These are phyloP conservation scores for Halichoerus grypus DNA, from an alignment of 2,113 vertebrate species.

Conservation along the genomic window DNA sequence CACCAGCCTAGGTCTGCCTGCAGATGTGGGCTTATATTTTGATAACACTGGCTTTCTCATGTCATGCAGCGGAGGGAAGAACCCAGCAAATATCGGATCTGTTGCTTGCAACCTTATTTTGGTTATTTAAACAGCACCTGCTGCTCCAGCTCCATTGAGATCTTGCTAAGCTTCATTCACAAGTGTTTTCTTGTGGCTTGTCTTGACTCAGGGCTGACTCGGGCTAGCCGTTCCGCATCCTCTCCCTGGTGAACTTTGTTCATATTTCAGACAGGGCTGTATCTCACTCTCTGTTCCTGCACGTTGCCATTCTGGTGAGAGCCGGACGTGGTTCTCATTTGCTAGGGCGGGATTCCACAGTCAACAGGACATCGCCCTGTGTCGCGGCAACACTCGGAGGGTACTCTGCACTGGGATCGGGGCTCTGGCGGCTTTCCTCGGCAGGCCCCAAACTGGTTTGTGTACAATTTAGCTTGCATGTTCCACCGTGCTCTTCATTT, in stretches of 20 bases:
- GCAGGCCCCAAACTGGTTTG: conserved; percentile 34
- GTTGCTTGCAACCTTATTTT: conserved; percentile 58
- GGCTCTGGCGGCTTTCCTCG: conserved; percentile 54
- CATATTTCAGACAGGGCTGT: not conserved
- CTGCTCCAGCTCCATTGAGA: conserved; percentile 18
- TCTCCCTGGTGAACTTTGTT: not conserved
- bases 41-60: conserved; percentile 76
- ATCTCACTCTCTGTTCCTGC: rapidly evolving
- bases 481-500: not conserved
- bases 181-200: conserved; percentile 42
- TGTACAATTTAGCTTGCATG: not conserved
- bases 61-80: conserved; percentile 64
- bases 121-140: conserved; percentile 78
- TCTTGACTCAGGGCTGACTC: conserved; percentile 55
- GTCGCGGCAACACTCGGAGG: conserved; percentile 11
- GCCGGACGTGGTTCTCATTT: conserved; percentile 16
- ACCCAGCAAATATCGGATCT: conserved; percentile 34
- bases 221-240: not conserved
- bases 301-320: not conserved
- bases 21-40: conserved; percentile 80
- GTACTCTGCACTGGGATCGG: not conserved
- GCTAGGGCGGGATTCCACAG: conserved; percentile 51
- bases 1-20: conserved; percentile 81
- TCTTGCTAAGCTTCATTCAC: conserved; percentile 68
- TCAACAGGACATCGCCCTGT: conserved; percentile 53